Base-by-base conservation (phyloP, 2,888 invertebrate genomes). In the Spicauda simplicius region DNA sequence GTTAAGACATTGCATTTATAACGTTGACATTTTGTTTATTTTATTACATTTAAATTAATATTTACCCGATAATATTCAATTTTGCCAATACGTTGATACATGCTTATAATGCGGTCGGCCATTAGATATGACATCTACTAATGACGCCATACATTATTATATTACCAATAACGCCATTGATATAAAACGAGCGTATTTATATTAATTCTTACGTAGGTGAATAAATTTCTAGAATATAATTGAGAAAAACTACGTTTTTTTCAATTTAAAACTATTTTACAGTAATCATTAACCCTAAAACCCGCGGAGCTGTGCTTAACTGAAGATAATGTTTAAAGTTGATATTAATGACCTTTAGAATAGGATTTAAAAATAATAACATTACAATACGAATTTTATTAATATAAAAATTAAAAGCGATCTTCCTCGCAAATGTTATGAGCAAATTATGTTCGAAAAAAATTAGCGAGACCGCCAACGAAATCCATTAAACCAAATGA, bases 1-100 rank as follows among this genome's bases (percentile, higher is more conserved):
- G 20, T 52, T 53, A 16, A 37, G 57, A 64, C 58, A 58, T 64
- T 58, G 52, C 64, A 64, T 64, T 64, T 64, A 64, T 52, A 52
- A 64, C 14, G 33, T 58, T 53, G 58, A 58, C 56, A 64, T 56
- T 30, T 37, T 48, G 45, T 14, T 57, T 37, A 62, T 55, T 33
- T 52, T 50, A 57, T 37, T 52, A 64, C 33, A 58, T 61, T 61
- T 37, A 37, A 37, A 7, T 53, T 53, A 50, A 60, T 18, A 50
- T 56, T 33, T 37, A 3, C 37, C 18, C n/a, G 16, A 30, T 12
- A 56, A n/a, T 14, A 41, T 41, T 41, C 41, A 41, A 41, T 41
- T 41, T 41, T 12, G 41, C 41, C 41, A 41, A 41, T 41, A 41
- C 0, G 12, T 41, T 33, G 8, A 33, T 33, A 33, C 33, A 33